Evolutionary conservation across 2,797 vertebrate species (phyloP).

Genomic region (Xenops minutus): DNA sequence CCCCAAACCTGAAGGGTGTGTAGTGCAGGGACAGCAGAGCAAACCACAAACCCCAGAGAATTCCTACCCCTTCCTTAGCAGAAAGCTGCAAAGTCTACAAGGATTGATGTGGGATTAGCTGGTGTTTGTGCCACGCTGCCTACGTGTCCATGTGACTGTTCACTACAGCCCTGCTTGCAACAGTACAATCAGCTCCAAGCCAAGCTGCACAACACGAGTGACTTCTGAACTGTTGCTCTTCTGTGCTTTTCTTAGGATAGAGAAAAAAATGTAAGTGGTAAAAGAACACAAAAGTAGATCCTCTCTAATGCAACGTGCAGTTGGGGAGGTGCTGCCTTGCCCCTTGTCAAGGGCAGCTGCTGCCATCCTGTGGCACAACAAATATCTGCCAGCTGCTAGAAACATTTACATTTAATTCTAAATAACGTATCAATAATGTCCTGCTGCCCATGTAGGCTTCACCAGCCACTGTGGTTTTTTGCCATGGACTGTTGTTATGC

Average conservation of each 20-base stretch:
- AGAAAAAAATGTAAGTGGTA: not conserved
- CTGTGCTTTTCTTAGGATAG: not conserved
- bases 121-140: fast-evolving
- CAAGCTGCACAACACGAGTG: fast-evolving
- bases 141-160: fast-evolving
- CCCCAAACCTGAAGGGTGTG: fast-evolving
- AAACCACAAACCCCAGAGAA: not conserved
- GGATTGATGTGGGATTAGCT: not conserved
- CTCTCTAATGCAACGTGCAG: fast-evolving
- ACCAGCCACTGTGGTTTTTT: not conserved
- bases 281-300: fast-evolving
- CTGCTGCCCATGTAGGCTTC: not conserved
- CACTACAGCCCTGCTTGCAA: not conserved
- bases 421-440: fast-evolving
- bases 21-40: not conserved
- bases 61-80: not conserved
- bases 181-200: fast-evolving
- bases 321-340: not conserved
- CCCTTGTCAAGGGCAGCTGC: not conserved
- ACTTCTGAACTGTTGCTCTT: not conserved
- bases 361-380: slow-evolving; percentile 36
- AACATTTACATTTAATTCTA: fast-evolving
- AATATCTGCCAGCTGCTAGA: not conserved
- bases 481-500: fast-evolving
- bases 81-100: not conserved